A percentile compares a stretch with the other conserved stretches of the same genome.
These are phyloP conservation scores for Epistrophe grossulariae DNA, from an alignment of 2,888 invertebrate species.

Conservation along the genomic window DNA sequence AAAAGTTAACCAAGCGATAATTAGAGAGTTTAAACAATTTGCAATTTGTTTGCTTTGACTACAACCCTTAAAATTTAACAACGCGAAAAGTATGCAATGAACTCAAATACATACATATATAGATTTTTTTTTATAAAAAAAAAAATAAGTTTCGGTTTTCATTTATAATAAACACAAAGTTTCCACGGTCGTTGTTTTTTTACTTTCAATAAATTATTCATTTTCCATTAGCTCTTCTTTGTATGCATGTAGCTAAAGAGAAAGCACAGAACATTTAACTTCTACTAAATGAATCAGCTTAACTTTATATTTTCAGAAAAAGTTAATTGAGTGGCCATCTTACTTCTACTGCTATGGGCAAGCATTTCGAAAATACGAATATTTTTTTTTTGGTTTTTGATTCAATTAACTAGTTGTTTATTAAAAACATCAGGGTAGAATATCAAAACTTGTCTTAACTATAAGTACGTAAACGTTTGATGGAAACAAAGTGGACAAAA, in stretches of 20 bases:
- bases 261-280: constrained; percentile 11
- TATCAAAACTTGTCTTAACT: no score
- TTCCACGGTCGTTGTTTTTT: constrained; percentile 1
- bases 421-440: not conserved
- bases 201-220: not conserved
- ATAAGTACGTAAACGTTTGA: no score
- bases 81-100: not conserved
- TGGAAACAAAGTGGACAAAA: no score
- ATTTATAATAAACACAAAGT: constrained; percentile 1
- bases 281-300: constrained; percentile 25
- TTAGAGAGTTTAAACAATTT: not conserved
- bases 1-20: not conserved
- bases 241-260: not conserved
- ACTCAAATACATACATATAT: not conserved
- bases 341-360: constrained; percentile 13
- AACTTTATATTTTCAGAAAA: constrained; percentile 33
- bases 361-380: not conserved
- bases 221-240: constrained; percentile 6
- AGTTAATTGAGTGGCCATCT: constrained; percentile 46
- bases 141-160: not conserved
- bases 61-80: not conserved
- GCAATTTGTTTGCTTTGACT: not conserved
- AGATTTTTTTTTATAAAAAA: not conserved
- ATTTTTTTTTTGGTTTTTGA: constrained; percentile 7
- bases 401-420: constrained; percentile 5